These are phyloP conservation scores for Marasmarcha lunaedactyla DNA, from an alignment of 2,888 invertebrate species.

Conservation along the genomic window DNA sequence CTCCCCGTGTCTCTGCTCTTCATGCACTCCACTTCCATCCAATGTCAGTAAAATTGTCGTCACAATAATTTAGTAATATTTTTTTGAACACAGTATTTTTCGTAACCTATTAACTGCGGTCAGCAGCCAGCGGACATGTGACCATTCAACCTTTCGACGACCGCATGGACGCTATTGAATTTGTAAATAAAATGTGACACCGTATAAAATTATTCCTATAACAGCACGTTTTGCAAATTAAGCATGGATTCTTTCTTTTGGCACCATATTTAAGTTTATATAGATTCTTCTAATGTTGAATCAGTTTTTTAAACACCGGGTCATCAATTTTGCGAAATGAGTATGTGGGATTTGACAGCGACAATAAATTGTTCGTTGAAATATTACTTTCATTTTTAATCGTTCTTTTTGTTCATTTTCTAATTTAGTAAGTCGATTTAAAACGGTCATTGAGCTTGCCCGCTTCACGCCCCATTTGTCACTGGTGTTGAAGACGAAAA, in stretches of 20 bases:
- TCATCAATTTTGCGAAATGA: too few species aligned
- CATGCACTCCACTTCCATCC: conserved; percentile 18
- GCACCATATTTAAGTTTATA: too few species aligned
- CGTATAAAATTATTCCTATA: neutral
- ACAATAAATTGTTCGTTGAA: conserved; percentile 33
- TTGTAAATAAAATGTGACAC: neutral
- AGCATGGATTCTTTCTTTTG: too few species aligned
- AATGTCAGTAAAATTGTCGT: conserved; percentile 13
- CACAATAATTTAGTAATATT: too few species aligned
- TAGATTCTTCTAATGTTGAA: too few species aligned
- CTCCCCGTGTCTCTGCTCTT: conserved; percentile 19
- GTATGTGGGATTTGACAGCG: conserved; percentile 22
- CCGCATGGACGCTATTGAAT: neutral
- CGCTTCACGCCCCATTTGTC: conserved; percentile 32
- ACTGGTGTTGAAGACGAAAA: conserved; percentile 17
- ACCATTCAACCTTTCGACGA: neutral
- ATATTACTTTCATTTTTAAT: conserved; percentile 33
- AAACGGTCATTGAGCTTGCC: conserved; percentile 33
- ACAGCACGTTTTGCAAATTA: too few species aligned
- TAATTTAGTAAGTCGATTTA: conserved; percentile 27
- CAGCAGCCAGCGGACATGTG: too few species aligned
- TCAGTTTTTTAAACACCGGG: too few species aligned
- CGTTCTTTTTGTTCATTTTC: conserved; percentile 30
- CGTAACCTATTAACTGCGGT: too few species aligned
- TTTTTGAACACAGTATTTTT: too few species aligned